Evolutionary conservation across 2,888 invertebrate species (phyloP), one percentile per base, ranked within the genome.

Genomic region (Oithona nana): DNA sequence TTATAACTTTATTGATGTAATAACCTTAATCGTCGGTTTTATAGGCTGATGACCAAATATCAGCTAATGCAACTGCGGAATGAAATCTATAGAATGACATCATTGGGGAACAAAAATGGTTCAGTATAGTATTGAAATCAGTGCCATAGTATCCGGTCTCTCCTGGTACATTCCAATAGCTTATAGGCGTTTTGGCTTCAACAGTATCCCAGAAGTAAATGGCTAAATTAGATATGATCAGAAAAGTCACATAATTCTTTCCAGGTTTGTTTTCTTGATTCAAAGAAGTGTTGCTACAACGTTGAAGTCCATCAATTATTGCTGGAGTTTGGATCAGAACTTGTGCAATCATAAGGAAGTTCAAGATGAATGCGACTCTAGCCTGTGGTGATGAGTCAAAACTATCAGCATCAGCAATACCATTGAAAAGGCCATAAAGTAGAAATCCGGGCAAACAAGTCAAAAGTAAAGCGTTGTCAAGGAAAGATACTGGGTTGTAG

Each of bases 11-110:
- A n/a, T n/a, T n/a, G n/a, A n/a, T n/a, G n/a, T n/a, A n/a, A n/a
- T n/a, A n/a, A n/a, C n/a, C n/a, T n/a, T n/a, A n/a, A n/a, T n/a
- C n/a, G n/a, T n/a, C 39, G 16, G 59, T 39, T 16, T 6, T 20
- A 22, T 59, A 59, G 22, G 59, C 59, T n/a, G 48, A n/a, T 8
- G 20, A 26, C 59, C 59, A 59, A 26, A 59, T 59, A 49, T 59
- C 59, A 31, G 28, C 59, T 49, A 59, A 24, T 3, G 59, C 59
- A 22, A 49, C 59, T 39, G 59, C 16, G 20, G 59, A n/a, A 48
- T 59, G 59, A 22, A 59, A 59, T 8, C 59, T 84, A 75, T 92
- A 93, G 81, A 93, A 93, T 73, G 93, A 93, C 78, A 89, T 90
- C 68, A 94, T 81, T 16, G 86, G 86, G 13, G 84, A 73, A 39